Conservation (phyloP, 1,140 invertebrate genomes). For the Bombus huntii region DNA sequence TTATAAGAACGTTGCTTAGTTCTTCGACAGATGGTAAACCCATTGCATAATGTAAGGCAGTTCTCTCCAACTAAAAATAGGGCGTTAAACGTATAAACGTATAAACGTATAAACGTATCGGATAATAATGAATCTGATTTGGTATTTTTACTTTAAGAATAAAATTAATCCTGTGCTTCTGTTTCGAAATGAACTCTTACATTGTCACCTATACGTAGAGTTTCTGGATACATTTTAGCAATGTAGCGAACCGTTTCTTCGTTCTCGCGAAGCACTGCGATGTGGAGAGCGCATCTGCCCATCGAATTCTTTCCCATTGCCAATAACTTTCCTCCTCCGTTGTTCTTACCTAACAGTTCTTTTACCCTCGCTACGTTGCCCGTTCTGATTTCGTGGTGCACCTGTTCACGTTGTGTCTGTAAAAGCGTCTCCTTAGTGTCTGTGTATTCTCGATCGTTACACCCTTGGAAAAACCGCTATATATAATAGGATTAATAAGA, state of each 20-base stretch:
- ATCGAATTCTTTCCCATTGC: conserved; percentile 89
- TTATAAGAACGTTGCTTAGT: conserved; percentile 90
- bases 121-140: no score
- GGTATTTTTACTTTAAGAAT: background rate
- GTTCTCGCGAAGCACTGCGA: conserved; percentile 91
- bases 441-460: no score
- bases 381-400: conserved; percentile 89
- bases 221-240: conserved; percentile 87
- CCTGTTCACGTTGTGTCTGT: conserved; percentile 88
- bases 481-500: no score
- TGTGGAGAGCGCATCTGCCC: conserved; percentile 89
- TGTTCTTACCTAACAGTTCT: conserved; percentile 83
- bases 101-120: no score
- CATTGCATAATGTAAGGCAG: conserved; percentile 94
- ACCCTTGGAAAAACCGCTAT: accelerated
- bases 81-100: background rate
- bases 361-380: conserved; percentile 85
- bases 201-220: conserved; percentile 91
- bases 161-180: background rate
- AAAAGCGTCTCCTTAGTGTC: conserved; percentile 16
- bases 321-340: conserved; percentile 86
- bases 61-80: conserved; percentile 89
- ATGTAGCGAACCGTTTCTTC: conserved; percentile 90
- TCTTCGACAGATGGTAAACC: conserved; percentile 92
- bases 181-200: conserved; percentile 83